These are phyloP conservation scores for Cnemophilus loriae DNA, from an alignment of 2,113 vertebrate genomes.

Conservation along the genomic window DNA sequence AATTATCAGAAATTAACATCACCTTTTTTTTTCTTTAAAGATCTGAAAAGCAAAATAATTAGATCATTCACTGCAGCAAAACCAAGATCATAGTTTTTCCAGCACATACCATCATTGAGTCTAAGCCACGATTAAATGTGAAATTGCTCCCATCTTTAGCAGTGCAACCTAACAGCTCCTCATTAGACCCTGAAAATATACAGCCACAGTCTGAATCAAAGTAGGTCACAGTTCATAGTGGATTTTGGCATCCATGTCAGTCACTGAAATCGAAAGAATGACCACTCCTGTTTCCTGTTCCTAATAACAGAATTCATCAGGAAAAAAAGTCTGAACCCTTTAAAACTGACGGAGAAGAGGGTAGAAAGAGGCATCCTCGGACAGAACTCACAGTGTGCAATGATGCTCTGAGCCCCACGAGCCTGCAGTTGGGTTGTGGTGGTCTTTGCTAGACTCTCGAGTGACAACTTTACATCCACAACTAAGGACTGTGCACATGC, in stretches of 20 bases:
- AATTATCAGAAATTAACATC: conserved; percentile 6
- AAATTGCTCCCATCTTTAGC: conserved; percentile 14
- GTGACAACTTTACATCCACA: not conserved
- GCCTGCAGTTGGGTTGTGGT: not conserved
- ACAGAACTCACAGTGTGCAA: not conserved
- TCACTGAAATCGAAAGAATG: conserved; percentile 18
- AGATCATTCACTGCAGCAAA: not conserved
- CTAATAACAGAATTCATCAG: not conserved
- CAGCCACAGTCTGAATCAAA: not conserved
- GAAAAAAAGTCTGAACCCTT: not conserved
- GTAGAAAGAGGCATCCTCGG: not conserved
- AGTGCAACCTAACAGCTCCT: not conserved
- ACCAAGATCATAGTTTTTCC: not conserved
- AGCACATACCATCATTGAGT: not conserved
- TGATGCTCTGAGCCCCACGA: not conserved
- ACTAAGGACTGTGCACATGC: no score
- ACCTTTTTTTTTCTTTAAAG: not conserved
- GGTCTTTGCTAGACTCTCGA: not conserved
- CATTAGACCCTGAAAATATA: conserved; percentile 39
- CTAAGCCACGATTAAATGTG: conserved; percentile 41
- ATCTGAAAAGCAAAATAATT: conserved; percentile 8
- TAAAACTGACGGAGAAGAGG: not conserved
- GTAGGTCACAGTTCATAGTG: conserved; percentile 16
- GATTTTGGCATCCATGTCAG: conserved; percentile 5
- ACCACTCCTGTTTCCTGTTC: not conserved